phyloP scores from a whole-genome alignment of 2,113 vertebrate genomes.

The Meles meles region DNA sequence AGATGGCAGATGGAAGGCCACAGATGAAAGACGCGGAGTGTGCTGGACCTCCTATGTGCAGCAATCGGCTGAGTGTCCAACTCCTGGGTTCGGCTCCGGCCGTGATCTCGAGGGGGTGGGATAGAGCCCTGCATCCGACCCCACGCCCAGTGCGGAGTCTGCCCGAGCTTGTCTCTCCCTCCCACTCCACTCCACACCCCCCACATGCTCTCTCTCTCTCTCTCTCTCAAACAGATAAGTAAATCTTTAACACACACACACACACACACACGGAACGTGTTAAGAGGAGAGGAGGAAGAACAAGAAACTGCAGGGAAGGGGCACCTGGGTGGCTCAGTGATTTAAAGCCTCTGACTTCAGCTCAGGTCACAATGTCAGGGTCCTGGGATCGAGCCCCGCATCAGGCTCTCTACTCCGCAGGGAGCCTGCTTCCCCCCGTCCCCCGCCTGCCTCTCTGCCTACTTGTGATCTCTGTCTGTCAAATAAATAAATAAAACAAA shows the following conservation, averaged over 20 bases:
- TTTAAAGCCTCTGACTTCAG: too few species aligned
- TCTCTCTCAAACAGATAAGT: neutral
- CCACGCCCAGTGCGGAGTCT: neutral
- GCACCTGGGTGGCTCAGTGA: too few species aligned
- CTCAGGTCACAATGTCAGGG: too few species aligned
- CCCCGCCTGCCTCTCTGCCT: too few species aligned
- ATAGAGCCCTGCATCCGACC: neutral
- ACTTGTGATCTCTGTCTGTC: too few species aligned
- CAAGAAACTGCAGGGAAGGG: neutral
- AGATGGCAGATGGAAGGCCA: neutral
- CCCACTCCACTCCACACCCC: neutral
- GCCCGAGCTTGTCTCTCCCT: neutral
- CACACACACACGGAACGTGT: too few species aligned
- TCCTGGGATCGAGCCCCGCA: too few species aligned
- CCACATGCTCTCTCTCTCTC: neutral
- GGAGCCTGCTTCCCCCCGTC: too few species aligned
- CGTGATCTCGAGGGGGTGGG: accelerated
- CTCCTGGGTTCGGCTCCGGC: neutral
- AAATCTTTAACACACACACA: too few species aligned
- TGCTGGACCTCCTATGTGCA: neutral
- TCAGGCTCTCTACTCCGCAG: too few species aligned
- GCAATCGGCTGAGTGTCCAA: neutral
- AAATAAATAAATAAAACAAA: too few species aligned
- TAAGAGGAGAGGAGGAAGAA: neutral
- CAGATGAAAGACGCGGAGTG: neutral